A percentile compares a stretch with the other conserved stretches of the same genome.
These are phyloP conservation scores for Pollachius pollachius DNA, from an alignment of 2,113 vertebrate species.

Conservation along the genomic window DNA sequence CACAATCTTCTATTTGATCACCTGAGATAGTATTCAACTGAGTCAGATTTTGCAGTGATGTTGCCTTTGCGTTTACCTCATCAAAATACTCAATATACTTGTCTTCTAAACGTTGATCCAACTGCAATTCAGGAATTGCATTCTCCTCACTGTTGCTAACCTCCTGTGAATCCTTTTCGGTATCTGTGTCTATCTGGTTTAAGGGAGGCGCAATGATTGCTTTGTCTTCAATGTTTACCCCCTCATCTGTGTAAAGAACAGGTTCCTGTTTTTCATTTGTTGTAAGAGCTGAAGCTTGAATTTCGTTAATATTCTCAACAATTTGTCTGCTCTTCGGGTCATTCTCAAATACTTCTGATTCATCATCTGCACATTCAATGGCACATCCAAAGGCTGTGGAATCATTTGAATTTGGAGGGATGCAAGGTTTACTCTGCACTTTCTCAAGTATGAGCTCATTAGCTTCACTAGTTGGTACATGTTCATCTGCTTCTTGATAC, in stretches of 20 bases:
- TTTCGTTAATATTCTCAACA: not conserved
- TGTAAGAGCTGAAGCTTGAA: not conserved
- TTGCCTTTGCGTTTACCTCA: not conserved
- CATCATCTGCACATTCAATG: not conserved
- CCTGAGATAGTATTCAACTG: not conserved
- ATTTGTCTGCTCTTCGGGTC: not conserved
- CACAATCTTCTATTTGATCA: not conserved
- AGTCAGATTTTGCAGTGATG: not conserved
- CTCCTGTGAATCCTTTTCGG: not conserved
- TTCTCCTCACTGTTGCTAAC: not conserved
- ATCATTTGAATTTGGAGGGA: not conserved
- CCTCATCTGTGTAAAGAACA: not conserved
- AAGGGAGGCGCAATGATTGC: not conserved
- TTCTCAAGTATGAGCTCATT: not conserved
- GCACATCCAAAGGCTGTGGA: not conserved
- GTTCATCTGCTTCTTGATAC: not conserved
- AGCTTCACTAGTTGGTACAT: not conserved
- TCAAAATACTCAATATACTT: not conserved
- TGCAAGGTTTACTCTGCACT: not conserved
- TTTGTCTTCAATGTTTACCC: not conserved
- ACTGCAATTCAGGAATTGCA: not conserved
- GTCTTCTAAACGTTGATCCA: not conserved
- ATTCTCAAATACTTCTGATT: not conserved
- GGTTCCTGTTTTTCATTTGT: not conserved
- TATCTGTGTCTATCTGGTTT: not conserved